Evolutionary conservation across 2,113 vertebrate genomes (phyloP), one percentile per base, ranked within the genome.

Genomic region (Muntiacus reevesi): DNA sequence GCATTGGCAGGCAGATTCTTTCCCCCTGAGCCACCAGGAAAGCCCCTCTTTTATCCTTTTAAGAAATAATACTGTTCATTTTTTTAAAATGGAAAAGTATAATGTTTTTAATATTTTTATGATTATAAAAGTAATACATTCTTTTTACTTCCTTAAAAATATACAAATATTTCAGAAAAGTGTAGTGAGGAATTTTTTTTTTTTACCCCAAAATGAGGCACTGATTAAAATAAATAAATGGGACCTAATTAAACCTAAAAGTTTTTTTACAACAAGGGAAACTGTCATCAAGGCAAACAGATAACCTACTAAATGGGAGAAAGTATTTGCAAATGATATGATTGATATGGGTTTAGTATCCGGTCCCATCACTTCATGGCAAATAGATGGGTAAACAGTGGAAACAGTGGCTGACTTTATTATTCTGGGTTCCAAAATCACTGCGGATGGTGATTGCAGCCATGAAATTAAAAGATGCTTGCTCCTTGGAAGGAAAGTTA

Each of bases 11-110:
- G 45, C 2, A 19, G 4, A 79, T 50, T 79, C 78, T 50, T 79
- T 50, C 45, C 45, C 28, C 33, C 45, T 33, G 47, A 6, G 78
- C 28, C 45, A 50, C 28, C 78, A 81, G 45, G 45, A 19, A 81
- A 50, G 78, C 78, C 5, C 47, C 23, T 95, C 82, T 86, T 86
- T 93, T 83, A 83, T 89, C 15, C n/a, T 83, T 96, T 90, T 55
- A 60, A 57, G 45, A 97, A 94, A 84, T 87, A 90, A 78, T 90
- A 54, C n/a, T 91, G 7, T 92, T 91, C 45, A 78, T 92, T 86
- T 33, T 50, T 33, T 27, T 36, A 55, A 25, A 93, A 54, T 43
- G 55, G 36, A 81, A 95, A 50, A 87, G 40, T 19, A 8, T 89
- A 54, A 83, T 55, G 81, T 85, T 88, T 94, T 87, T 64, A 71